Evolutionary conservation across 2,113 vertebrate species (phyloP), one percentile per base, ranked within the genome.

Genomic region (Nerophis ophidion): DNA sequence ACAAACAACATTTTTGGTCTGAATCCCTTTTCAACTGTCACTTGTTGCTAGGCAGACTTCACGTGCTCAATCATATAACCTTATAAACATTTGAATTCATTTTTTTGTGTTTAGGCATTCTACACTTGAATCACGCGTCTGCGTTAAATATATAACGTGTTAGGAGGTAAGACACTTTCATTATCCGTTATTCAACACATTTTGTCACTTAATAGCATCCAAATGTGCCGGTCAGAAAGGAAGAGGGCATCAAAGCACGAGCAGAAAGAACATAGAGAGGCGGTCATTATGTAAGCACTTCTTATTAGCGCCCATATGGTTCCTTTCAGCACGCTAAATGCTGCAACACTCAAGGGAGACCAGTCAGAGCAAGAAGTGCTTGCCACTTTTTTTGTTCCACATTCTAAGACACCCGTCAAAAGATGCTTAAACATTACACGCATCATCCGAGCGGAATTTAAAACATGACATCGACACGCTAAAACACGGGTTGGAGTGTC

Each of bases 271-370:
- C 13, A 17, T n/a, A 1, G 5, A 58, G 46, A 74, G 38, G 38
- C 42, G 48, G 15, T 12, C 17, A 7, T 38, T 35, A 48, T 40
- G 16, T 47, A 7, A 16, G 35, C 57, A 19, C n/a, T 4, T 61
- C 50, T 45, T 44, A 2, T 36, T 42, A 19, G 17, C 14, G 38
- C 35, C 38, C 60, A 71, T 53, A 8, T 74, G 61, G 64, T 71
- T 65, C 16, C 48, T 35, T 58, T 72, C 60, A 56, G 45, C 66
- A 45, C 50, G 3, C 42, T 33, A 38, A 36, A 33, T 42, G 59
- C 60, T 48, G 49, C 14, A 19, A 34, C 49, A 63, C 55, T 55
- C 59, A 63, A 54, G 12, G 63, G 55, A 44, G 68, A 70, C 46
- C 34, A 51, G n/a, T 7, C 17, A 48, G 44, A 47, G 47, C 9